Percentiles rank a stretch among this genome's conserved stretches.
phyloP scores from a whole-genome alignment of 2,113 vertebrate species.

The Manacus vitellinus region DNA sequence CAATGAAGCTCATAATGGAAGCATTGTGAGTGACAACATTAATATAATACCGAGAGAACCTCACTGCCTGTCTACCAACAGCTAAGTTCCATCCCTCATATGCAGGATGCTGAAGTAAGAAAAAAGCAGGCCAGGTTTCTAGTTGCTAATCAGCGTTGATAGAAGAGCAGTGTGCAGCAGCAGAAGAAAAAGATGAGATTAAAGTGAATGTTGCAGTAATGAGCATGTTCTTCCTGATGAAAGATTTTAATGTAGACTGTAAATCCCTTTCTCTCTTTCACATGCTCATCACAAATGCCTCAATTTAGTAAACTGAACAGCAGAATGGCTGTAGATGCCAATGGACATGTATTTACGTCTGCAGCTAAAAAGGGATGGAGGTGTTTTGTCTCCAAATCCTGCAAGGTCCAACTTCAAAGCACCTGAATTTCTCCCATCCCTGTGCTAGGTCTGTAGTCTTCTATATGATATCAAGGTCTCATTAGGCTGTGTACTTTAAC shows the following conservation, averaged over 20 bases:
- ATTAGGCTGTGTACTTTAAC: background rate
- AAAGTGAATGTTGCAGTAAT: slow-evolving; percentile 59
- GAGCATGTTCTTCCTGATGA: slow-evolving; percentile 43
- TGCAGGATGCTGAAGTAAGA: background rate
- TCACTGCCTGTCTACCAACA: background rate
- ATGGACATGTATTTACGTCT: background rate
- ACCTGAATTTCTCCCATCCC: background rate
- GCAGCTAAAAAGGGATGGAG: background rate
- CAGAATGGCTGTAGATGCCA: background rate
- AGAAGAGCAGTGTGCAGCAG: slow-evolving; percentile 3
- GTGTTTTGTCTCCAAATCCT: background rate
- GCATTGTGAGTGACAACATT: slow-evolving; percentile 15
- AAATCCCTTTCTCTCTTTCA: background rate
- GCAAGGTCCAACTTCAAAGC: background rate
- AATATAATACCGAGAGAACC: background rate
- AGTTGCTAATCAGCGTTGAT: slow-evolving; percentile 31
- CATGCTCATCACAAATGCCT: background rate
- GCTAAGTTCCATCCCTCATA: background rate
- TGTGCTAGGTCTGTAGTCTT: background rate
- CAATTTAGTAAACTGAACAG: background rate
- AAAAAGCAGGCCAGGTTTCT: slow-evolving; percentile 14
- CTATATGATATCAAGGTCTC: background rate
- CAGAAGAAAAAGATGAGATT: slow-evolving; percentile 49
- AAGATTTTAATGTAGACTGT: slow-evolving; percentile 21
- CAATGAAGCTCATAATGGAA: slow-evolving; percentile 51